These are phyloP conservation scores for Podiceps cristatus DNA, from an alignment of 2,113 vertebrate species.

Conservation along the genomic window DNA sequence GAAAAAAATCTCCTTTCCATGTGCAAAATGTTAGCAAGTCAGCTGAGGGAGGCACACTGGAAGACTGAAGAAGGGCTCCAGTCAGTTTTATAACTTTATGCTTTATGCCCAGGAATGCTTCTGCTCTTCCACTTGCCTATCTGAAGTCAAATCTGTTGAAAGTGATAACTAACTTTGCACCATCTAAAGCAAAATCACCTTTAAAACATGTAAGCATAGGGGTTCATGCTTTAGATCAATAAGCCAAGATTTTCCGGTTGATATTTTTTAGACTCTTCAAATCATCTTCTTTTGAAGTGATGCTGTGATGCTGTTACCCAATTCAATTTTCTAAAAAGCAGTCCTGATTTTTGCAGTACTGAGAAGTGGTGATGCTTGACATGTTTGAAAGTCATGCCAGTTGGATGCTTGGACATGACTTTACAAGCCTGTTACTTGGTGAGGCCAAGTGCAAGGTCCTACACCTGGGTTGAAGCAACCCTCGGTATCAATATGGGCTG, in stretches of 20 bases:
- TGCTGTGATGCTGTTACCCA: neutral
- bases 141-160: neutral
- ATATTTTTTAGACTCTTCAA: neutral
- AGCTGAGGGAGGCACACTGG: neutral
- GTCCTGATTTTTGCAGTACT: neutral
- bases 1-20: neutral
- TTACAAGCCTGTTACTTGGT: neutral
- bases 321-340: neutral
- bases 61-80: neutral
- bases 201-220: neutral
- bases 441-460: no score
- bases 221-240: neutral
- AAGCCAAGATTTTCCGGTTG: neutral
- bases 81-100: neutral
- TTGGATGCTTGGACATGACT: neutral
- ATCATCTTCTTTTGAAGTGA: neutral
- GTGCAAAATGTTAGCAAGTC: neutral
- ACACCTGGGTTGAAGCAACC: no score
- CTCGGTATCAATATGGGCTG: no score
- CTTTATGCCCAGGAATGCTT: neutral
- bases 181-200: neutral
- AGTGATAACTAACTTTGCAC: neutral
- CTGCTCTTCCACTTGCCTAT: neutral
- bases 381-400: neutral
- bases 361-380: neutral